Evolutionary conservation across 2,888 invertebrate genomes (phyloP).

Genomic region (Pollenia labialis): DNA sequence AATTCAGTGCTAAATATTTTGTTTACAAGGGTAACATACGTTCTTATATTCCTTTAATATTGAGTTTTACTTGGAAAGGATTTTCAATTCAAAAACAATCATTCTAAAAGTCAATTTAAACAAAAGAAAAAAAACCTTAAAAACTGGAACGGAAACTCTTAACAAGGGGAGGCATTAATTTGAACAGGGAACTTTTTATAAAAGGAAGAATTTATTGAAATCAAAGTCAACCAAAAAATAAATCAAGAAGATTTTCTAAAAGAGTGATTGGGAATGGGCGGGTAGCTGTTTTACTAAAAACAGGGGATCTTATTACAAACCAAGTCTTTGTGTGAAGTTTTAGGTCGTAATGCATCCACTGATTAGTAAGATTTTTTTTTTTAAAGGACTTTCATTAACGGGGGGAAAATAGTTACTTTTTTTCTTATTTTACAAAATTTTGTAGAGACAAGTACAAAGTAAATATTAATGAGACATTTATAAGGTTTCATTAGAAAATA

Average conservation of each 20-base stretch:
- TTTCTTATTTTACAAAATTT: neutral
- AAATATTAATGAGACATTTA: conserved; percentile 45
- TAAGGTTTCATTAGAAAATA: neutral
- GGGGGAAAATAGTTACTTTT: neutral
- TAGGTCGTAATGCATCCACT: conserved; percentile 18
- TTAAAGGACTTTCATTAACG: neutral
- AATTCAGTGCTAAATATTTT: neutral
- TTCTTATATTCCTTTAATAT: neutral
- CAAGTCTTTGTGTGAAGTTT: conserved; percentile 15
- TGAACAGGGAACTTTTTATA: neutral
- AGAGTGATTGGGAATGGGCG: neutral
- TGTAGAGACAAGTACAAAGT: conserved; percentile 36
- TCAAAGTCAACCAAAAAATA: conserved; percentile 48
- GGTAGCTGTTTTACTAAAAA: neutral
- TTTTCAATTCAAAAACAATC: conserved; percentile 20
- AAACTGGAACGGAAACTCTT: conserved; percentile 11
- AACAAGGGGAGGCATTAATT: conserved; percentile 13
- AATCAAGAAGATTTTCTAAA: conserved; percentile 31
- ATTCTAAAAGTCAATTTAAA: conserved; percentile 26
- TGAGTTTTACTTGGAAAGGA: conserved; percentile 29
- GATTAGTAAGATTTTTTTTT: conserved; percentile 5
- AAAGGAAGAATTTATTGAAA: conserved; percentile 6
- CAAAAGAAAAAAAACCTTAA: conserved; percentile 7
- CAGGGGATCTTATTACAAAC: neutral
- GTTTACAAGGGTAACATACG: neutral